These are phyloP conservation scores for Octonoba sinensis DNA, from an alignment of 2,888 invertebrate species.

Conservation along the genomic window DNA sequence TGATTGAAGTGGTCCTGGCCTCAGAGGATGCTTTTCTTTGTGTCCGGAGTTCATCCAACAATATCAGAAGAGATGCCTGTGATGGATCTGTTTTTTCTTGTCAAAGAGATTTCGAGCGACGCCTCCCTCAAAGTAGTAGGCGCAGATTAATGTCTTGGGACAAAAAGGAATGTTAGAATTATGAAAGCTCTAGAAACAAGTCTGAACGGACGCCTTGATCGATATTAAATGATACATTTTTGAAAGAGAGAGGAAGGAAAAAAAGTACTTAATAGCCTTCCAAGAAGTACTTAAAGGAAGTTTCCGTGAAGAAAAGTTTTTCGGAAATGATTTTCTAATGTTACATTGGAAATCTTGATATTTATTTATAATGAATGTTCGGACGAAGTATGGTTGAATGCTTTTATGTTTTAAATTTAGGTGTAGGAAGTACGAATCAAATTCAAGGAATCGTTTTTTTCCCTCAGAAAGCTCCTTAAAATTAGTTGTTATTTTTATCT, in stretches of 20 bases:
- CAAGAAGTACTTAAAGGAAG: conserved; percentile 33
- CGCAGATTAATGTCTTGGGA: conserved; percentile 22
- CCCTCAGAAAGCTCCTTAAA: too few relatives aligned
- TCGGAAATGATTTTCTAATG: conserved; percentile 43
- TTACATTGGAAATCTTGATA: conserved; percentile 15
- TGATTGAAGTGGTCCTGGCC: too few relatives aligned
- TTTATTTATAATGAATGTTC: conserved; percentile 30
- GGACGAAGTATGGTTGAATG: neutral
- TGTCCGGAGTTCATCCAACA: conserved; percentile 22
- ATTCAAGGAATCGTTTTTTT: too few relatives aligned
- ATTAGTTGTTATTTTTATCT: too few relatives aligned
- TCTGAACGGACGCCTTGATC: conserved; percentile 19
- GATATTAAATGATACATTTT: conserved; percentile 49
- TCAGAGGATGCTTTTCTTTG: neutral
- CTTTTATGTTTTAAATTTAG: too few relatives aligned
- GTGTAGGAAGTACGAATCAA: too few relatives aligned
- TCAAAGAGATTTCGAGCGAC: conserved; percentile 22
- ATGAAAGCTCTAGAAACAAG: conserved; percentile 28
- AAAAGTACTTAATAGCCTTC: conserved; percentile 43
- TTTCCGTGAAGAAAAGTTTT: conserved; percentile 15
- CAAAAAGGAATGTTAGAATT: conserved; percentile 22
- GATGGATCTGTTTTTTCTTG: conserved; percentile 29
- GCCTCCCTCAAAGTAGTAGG: conserved; percentile 15
- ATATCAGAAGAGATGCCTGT: conserved; percentile 22
- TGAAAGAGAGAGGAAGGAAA: conserved; percentile 5